phyloP scores from a whole-genome alignment of 1,140 invertebrate genomes.

The Andricus grossulariae region DNA sequence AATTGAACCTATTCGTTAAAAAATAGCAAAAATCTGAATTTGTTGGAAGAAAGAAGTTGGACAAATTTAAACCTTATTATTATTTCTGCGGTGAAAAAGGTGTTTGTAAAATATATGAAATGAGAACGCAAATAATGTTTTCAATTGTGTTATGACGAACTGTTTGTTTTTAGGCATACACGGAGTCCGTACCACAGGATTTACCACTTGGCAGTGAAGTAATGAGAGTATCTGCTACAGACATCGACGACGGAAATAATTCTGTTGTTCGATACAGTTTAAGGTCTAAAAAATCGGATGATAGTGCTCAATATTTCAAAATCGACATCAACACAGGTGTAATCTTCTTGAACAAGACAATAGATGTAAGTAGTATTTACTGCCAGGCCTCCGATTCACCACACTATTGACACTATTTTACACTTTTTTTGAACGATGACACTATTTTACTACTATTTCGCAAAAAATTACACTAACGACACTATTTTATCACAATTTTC shows the following conservation, averaged over 20 bases:
- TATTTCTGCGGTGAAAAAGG: too few species aligned
- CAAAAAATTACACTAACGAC: too few species aligned
- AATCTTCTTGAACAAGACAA: slow-evolving; percentile 84
- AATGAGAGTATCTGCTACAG: slow-evolving; percentile 91
- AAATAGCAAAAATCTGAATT: too few species aligned
- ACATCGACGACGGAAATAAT: slow-evolving; percentile 91
- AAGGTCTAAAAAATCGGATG: slow-evolving; percentile 75
- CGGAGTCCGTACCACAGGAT: slow-evolving; percentile 86
- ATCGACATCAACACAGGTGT: slow-evolving; percentile 87
- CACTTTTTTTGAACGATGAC: too few species aligned
- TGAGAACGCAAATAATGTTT: background rate
- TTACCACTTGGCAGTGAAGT: slow-evolving; percentile 82
- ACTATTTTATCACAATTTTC: too few species aligned
- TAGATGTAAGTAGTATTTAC: slow-evolving; percentile 79
- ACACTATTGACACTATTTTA: too few species aligned
- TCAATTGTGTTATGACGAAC: background rate
- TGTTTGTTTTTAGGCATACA: slow-evolving; percentile 79
- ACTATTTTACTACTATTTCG: too few species aligned
- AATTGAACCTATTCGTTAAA: too few species aligned
- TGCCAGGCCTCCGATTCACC: too few species aligned
- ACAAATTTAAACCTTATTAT: too few species aligned
- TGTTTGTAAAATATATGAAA: too few species aligned
- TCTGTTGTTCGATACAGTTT: slow-evolving; percentile 84
- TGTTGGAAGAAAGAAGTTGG: too few species aligned
- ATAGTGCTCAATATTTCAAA: slow-evolving; percentile 82